Conservation (phyloP, 2,797 vertebrate species). For the Onychomys torridus region DNA sequence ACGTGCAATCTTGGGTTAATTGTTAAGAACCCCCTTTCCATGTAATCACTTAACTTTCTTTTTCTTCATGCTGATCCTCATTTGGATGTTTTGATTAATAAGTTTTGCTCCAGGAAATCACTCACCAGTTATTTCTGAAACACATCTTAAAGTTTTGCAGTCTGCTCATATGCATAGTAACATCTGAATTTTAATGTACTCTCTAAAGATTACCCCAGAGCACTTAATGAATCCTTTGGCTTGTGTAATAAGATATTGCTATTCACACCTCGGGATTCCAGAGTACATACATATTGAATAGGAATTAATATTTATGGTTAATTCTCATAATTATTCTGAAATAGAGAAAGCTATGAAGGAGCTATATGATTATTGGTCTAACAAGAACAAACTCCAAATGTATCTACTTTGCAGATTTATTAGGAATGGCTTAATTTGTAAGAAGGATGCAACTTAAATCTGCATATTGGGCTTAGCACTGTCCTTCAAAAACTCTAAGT, state of each 20-base stretch:
- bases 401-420: conserved; percentile 72
- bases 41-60: conserved; percentile 54
- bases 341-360: conserved; percentile 66
- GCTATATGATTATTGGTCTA: conserved; percentile 81
- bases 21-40: neutral
- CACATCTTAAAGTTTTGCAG: conserved; percentile 74
- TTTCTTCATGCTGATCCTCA: conserved; percentile 51
- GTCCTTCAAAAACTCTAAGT: conserved; percentile 39
- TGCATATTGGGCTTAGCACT: conserved; percentile 27
- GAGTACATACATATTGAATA: conserved; percentile 79
- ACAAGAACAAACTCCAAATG: conserved; percentile 74
- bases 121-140: conserved; percentile 66
- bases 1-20: neutral
- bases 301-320: conserved; percentile 85
- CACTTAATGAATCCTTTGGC: conserved; percentile 82
- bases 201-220: conserved; percentile 78
- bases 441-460: conserved; percentile 61
- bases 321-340: conserved; percentile 82
- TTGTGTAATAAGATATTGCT: conserved; percentile 83
- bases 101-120: conserved; percentile 60
- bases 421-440: conserved; percentile 72
- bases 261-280: conserved; percentile 82
- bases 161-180: conserved; percentile 76
- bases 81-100: conserved; percentile 64
- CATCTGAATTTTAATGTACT: conserved; percentile 76